Base-by-base conservation (phyloP, 2,888 invertebrate species). In the Pollenia griseotomentosa region DNA sequence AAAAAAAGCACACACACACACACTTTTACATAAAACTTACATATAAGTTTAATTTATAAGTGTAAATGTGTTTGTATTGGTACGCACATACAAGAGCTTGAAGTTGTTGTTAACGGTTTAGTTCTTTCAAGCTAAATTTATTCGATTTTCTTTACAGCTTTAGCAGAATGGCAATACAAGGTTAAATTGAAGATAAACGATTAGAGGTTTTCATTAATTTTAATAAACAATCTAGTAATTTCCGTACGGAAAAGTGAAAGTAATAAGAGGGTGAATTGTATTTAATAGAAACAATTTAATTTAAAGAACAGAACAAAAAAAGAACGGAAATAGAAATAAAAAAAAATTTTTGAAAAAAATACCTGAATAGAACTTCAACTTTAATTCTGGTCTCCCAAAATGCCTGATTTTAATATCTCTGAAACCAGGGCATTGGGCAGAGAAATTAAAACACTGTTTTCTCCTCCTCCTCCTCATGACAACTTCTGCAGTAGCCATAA, bases 141-240 rank as follows among this genome's bases (percentile, higher is more conserved):
- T 73, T 46, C 11, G 55, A 71, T 65, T 81, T 57, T 65, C 44
- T 65, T 23, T 14, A 33, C 33, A n/a, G 3, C 55, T 81, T 65
- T 33, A 46, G 12, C 16, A 55, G 55, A 7, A 46, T 55, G 63
- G 12, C 68, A 68, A 53, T 44, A 59, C 82, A 82, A 68, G 82
- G 82, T 82, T 75, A 59, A 68, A 51, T 53, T 53, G 2, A 53
- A 42, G 12, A 68, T 53, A 75, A 75, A 51, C 68, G 74, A 68
- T 82, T 74, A 51, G 51, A 59, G 66, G 44, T 40, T 73, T 81
- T 81, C 51, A 70, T 80, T 80, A 71, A 55, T 46, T 51, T 46
- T 40, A 65, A 80, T 71, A 71, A 71, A 63, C 40, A 55, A 61
- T 42, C n/a, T 53, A n/a, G 16, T 33, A 12, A 63, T 23, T 48